These are phyloP conservation scores for Muricea muricata DNA, from an alignment of 92 coral and sea anemone species.

Conservation along the genomic window DNA sequence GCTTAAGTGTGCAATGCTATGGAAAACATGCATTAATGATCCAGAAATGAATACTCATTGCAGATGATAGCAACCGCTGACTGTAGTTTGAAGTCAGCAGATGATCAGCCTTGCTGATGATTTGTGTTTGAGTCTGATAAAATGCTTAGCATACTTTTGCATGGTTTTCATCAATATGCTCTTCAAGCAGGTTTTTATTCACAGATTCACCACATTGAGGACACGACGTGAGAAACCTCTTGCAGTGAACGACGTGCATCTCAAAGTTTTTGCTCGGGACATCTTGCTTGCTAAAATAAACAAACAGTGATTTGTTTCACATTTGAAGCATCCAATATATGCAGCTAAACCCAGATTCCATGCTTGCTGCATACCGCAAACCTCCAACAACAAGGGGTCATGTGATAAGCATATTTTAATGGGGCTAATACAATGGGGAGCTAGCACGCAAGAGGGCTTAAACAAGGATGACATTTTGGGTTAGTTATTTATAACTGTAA, in stretches of 20 bases:
- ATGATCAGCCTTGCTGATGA: background rate
- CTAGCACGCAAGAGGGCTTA: too few relatives aligned
- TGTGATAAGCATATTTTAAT: too few relatives aligned
- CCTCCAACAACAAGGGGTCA: too few relatives aligned
- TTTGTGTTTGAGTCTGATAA: background rate
- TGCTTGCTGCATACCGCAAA: too few relatives aligned
- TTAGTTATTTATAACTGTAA: too few relatives aligned
- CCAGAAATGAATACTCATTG: too few relatives aligned
- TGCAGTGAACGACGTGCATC: constrained; percentile 85
- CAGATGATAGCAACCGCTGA: too few relatives aligned
- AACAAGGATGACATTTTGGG: too few relatives aligned
- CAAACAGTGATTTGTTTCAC: background rate
- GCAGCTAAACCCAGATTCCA: background rate
- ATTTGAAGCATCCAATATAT: background rate
- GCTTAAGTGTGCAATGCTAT: too few relatives aligned
- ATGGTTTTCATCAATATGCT: constrained; percentile 91
- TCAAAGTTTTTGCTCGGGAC: constrained; percentile 84
- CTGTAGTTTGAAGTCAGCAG: too few relatives aligned
- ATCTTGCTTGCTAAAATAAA: constrained; percentile 71
- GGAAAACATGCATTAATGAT: too few relatives aligned
- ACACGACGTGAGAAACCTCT: constrained; percentile 79
- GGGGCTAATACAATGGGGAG: too few relatives aligned
- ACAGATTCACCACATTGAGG: constrained; percentile 82
- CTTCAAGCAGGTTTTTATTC: constrained; percentile 79
- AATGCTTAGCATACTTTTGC: constrained; percentile 60